A percentile compares a stretch with the other conserved stretches of the same genome.
Conservation (phyloP, 1,140 invertebrate genomes). For the Popillia japonica region DNA sequence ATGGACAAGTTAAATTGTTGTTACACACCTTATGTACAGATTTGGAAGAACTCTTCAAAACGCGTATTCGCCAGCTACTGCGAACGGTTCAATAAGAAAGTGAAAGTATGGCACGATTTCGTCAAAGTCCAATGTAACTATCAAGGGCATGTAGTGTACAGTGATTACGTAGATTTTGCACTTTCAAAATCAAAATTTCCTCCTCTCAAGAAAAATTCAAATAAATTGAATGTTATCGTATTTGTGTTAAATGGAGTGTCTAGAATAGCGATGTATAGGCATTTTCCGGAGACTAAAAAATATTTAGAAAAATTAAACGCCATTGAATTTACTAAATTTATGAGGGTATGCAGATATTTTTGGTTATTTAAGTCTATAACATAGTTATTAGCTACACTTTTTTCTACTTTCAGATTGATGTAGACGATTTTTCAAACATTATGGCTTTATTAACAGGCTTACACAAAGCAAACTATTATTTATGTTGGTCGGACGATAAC, state of each 20-base stretch:
- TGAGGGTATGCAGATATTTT: too few relatives aligned
- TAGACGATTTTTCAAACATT: too few relatives aligned
- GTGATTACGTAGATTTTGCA: not conserved
- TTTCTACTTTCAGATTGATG: too few relatives aligned
- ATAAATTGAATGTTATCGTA: not conserved
- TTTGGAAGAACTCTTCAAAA: not conserved
- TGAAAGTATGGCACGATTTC: conserved; percentile 7
- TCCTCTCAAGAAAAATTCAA: not conserved
- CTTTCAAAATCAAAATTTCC: not conserved
- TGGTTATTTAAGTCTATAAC: too few relatives aligned
- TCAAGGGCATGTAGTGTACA: not conserved
- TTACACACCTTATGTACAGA: not conserved
- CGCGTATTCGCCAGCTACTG: not conserved
- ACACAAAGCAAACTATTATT: too few relatives aligned
- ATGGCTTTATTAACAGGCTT: too few relatives aligned
- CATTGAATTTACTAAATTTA: conserved; percentile 17
- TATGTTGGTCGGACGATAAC: too few relatives aligned
- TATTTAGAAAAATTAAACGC: conserved; percentile 6
- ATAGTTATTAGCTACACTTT: too few relatives aligned
- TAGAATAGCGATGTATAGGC: not conserved
- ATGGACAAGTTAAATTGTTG: conserved; percentile 16
- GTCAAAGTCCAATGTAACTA: conserved; percentile 4
- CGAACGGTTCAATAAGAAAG: not conserved
- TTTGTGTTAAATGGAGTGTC: not conserved
- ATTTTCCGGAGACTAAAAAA: not conserved